Percentiles rank a stretch among this genome's conserved stretches.
Evolutionary conservation across 2,113 vertebrate species (phyloP).

Genomic region (Benthochromis sp.): DNA sequence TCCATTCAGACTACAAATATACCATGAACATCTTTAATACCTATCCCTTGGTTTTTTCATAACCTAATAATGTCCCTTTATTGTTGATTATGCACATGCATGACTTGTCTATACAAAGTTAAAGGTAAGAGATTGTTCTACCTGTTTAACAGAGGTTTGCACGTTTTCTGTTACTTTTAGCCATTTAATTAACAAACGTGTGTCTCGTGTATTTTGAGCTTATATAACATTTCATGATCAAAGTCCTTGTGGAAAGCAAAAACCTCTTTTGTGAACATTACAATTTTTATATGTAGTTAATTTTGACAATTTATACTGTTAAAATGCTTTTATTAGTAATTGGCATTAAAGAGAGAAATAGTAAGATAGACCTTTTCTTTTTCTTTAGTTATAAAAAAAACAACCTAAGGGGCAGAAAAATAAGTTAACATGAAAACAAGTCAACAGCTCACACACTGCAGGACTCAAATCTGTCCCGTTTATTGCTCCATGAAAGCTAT

Average conservation of each 20-base stretch:
- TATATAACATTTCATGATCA: not conserved
- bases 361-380: not conserved
- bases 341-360: not conserved
- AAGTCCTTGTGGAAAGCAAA: not conserved
- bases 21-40: not conserved
- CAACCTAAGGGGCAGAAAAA: not conserved
- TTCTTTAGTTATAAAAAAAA: not conserved
- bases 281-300: not conserved
- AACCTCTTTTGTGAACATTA: not conserved
- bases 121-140: not conserved
- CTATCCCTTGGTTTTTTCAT: accelerated
- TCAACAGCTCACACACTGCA: not conserved
- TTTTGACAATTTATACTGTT: not conserved
- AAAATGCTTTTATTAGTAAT: not conserved
- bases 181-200: not conserved
- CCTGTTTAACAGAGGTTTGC: not conserved
- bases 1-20: not conserved
- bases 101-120: not conserved
- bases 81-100: not conserved
- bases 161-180: not conserved
- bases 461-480: not conserved
- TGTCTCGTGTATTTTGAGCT: not conserved
- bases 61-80: not conserved
- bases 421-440: not conserved
- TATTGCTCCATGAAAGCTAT: not conserved